These are phyloP conservation scores for Ormyrus pomaceus DNA, from an alignment of 2,888 invertebrate species.

Conservation along the genomic window DNA sequence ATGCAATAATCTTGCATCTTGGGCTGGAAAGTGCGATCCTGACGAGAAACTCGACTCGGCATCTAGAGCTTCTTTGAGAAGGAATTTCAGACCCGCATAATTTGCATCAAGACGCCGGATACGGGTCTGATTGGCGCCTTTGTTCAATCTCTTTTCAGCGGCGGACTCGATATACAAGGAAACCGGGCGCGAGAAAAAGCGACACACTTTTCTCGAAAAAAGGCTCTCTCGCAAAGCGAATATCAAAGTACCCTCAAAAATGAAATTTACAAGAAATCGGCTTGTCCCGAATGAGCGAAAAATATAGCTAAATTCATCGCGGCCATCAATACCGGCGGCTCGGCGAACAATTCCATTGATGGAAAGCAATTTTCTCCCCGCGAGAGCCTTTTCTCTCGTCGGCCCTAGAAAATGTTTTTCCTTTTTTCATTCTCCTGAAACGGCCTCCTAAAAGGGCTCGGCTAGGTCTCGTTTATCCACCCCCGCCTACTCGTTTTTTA, in stretches of 20 bases:
- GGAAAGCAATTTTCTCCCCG: too few relatives aligned
- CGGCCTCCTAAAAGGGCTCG: not conserved
- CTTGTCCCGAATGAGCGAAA: not conserved
- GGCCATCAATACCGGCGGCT: too few relatives aligned
- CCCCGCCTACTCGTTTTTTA: not conserved
- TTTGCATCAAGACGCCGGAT: slow-evolving; percentile 37
- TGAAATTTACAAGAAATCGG: not conserved
- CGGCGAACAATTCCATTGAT: too few relatives aligned
- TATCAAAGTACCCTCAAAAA: too few relatives aligned
- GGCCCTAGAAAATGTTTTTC: not conserved
- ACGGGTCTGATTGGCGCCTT: slow-evolving; percentile 50
- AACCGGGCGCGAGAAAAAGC: not conserved
- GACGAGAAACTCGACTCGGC: slow-evolving; percentile 24
- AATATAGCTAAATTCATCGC: too few relatives aligned
- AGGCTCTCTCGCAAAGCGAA: too few relatives aligned
- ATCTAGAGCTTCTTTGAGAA: slow-evolving; percentile 18
- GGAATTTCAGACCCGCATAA: slow-evolving; percentile 50
- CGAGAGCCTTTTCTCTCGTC: too few relatives aligned
- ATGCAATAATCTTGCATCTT: slow-evolving; percentile 9
- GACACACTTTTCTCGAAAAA: too few relatives aligned
- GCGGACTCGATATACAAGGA: too few relatives aligned
- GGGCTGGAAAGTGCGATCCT: slow-evolving; percentile 6
- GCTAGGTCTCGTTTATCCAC: not conserved
- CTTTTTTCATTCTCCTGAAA: not conserved
- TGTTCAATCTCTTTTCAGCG: slow-evolving; percentile 37